phyloP scores from a whole-genome alignment of 2,113 vertebrate genomes.

The Micromys minutus region DNA sequence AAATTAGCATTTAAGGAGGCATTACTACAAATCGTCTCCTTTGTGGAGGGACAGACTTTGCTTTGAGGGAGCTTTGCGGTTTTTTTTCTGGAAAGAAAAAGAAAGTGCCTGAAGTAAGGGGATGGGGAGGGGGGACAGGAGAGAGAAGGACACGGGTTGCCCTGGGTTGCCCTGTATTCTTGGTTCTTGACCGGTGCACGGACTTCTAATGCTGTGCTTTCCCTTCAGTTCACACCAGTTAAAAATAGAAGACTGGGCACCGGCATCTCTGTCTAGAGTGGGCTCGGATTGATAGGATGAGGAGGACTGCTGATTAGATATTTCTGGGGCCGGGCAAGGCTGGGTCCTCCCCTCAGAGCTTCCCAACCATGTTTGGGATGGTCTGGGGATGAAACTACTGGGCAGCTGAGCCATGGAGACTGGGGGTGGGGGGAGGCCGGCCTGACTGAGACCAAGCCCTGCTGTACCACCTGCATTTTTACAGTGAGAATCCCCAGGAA shows the following conservation, averaged over 20 bases:
- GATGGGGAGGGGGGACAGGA: neutral
- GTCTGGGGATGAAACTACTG: neutral
- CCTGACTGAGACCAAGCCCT: neutral
- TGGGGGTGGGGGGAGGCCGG: neutral
- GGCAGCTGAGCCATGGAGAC: neutral
- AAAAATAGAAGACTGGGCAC: constrained; percentile 85
- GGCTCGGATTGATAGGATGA: constrained; percentile 82
- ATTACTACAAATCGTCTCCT: neutral
- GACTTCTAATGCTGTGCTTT: constrained; percentile 69
- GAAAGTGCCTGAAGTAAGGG: neutral
- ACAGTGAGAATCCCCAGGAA: neutral
- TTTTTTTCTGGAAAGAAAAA: neutral
- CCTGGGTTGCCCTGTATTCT: constrained; percentile 68
- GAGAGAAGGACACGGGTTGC: constrained; percentile 73
- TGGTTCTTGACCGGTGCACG: constrained; percentile 62
- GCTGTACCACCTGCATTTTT: neutral
- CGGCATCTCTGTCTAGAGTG: constrained; percentile 82
- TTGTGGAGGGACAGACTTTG: neutral
- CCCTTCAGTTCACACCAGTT: constrained; percentile 74
- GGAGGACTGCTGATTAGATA: constrained; percentile 77
- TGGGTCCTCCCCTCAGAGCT: constrained; percentile 54
- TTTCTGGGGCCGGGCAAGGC: constrained; percentile 51
- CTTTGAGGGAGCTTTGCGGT: neutral
- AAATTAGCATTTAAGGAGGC: neutral
- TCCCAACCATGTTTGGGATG: constrained; percentile 71